Evolutionary conservation across 2,888 invertebrate species (phyloP), one percentile per base, ranked within the genome.

Genomic region (Calameuta idolon): DNA sequence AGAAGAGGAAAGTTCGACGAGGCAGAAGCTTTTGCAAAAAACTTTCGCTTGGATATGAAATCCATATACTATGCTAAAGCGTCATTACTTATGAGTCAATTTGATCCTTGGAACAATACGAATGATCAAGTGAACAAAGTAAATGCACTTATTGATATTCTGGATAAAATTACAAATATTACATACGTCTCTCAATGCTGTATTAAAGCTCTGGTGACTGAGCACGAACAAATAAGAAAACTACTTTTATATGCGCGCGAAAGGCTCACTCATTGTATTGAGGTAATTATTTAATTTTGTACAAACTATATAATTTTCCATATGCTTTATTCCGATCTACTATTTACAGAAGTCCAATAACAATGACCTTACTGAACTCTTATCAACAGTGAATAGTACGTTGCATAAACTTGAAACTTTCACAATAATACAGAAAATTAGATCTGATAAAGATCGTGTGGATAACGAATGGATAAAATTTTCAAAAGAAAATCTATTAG

Each of bases 171-270:
- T 69, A 84, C 90, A 78, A 92, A 93, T 82, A 83, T 91, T 33
- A 83, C 88, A 74, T 93, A 93, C 84, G 90, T 92, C 75, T 88
- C 92, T 76, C 86, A 92, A 77, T 92, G 92, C 82, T 93, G 93
- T 81, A 88, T 89, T 12, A 92, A 91, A 80, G 88, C 88, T 11
- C 83, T 91, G n/a, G 84, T 90, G 30, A 86, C 88, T 12, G 87
- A 91, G 79, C 88, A 90, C 73, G 82, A 81, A 55, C 85, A 90
- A 77, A 91, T 89, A 78, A 88, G 85, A 75, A 83, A 85, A 69
- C 79, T 92, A 30, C 80, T 92, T 30, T 83, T 86, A 33, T 92
- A 92, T 81, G 90, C 92, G 11, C 86, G 85, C 31, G 82, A 86
- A 74, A 87, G 90, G 84, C 84, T 92, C 77, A 79, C 85, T 33